phyloP scores from a whole-genome alignment of 2,113 vertebrate species.

The Dolichallabes microphthalmus region DNA sequence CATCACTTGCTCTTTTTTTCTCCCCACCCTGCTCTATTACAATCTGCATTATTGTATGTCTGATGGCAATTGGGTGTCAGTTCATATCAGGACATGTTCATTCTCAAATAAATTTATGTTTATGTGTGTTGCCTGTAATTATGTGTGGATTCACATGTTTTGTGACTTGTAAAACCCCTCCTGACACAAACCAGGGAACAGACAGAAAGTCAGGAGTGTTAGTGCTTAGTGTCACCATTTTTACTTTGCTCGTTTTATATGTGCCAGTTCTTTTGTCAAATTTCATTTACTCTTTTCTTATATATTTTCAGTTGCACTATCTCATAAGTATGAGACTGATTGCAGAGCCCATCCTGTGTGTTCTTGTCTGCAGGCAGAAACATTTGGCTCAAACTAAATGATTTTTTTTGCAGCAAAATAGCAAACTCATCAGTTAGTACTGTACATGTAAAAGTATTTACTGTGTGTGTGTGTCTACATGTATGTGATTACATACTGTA shows the following conservation, averaged over 20 bases:
- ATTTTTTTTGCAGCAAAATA: no score
- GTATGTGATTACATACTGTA: no score
- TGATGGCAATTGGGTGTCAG: background rate
- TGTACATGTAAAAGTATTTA: background rate
- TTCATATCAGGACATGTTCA: fast-evolving
- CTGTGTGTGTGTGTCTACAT: background rate
- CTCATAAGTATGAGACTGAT: background rate
- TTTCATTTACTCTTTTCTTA: fast-evolving
- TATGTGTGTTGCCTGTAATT: background rate
- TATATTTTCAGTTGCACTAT: background rate
- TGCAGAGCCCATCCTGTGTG: background rate
- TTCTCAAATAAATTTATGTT: background rate
- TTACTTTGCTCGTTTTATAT: background rate
- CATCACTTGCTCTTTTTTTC: background rate
- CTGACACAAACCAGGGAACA: background rate
- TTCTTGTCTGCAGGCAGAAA: background rate
- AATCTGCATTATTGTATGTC: background rate
- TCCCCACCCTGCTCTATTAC: background rate
- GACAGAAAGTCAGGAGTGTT: background rate
- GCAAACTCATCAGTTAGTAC: background rate
- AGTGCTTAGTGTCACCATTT: background rate
- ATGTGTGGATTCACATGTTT: background rate
- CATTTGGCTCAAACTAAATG: no score
- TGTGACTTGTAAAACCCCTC: background rate
- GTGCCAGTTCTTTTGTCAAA: background rate